phyloP scores from a whole-genome alignment of 35 echinoderm and acorn worm genomes.

The Heliocidaris tuberculata region DNA sequence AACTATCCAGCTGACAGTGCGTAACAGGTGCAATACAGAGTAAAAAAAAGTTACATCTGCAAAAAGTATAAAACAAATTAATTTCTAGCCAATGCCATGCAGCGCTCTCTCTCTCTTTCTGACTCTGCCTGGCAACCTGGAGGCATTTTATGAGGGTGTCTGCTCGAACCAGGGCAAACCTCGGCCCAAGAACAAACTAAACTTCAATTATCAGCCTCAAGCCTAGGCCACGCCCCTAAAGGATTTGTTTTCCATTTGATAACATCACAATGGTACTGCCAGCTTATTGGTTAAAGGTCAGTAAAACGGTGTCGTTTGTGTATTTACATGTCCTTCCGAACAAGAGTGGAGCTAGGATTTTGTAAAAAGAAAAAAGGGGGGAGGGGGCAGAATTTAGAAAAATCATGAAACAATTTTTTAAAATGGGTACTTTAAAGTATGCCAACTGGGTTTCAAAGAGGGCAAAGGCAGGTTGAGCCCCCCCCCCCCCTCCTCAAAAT shows the following conservation, averaged over 20 bases:
- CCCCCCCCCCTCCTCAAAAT: too few species aligned
- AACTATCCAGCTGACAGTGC: neutral
- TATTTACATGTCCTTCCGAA: neutral
- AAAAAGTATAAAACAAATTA: neutral
- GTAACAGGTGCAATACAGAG: neutral
- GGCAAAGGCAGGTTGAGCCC: too few species aligned
- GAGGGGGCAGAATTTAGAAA: too few species aligned
- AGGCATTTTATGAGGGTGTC: neutral
- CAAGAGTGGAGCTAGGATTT: neutral
- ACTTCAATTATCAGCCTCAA: neutral
- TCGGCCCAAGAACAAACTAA: neutral
- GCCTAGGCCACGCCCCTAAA: neutral
- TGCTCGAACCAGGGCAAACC: neutral
- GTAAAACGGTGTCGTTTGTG: neutral
- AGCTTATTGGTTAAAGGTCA: neutral
- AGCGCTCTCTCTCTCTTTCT: neutral
- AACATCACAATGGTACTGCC: neutral
- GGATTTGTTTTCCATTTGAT: neutral
- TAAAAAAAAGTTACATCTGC: neutral
- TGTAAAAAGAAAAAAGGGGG: too few species aligned
- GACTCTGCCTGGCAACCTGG: neutral
- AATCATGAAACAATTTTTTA: too few species aligned
- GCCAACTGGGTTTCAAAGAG: too few species aligned
- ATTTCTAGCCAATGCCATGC: too few species aligned
- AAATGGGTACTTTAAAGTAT: too few species aligned